Evolutionary conservation across 1,140 invertebrate genomes (phyloP), one percentile per base, ranked within the genome.

Genomic region (Neodiprion virginianus): DNA sequence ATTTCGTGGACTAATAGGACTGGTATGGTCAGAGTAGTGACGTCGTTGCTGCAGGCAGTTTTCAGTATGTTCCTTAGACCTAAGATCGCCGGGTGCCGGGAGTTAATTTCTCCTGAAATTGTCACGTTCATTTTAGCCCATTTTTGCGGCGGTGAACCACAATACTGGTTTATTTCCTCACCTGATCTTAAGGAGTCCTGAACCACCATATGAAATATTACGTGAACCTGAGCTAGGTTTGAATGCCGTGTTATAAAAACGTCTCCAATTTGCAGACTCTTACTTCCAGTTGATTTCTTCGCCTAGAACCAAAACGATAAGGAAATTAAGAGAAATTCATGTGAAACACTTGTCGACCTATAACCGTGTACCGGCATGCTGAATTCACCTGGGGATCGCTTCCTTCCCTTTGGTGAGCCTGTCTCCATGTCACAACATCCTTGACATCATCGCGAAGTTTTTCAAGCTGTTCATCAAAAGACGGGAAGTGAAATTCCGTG

Each of bases 181-280:
- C 91, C 91, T 72, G 91, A 91, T 84, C 89, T 88, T 17, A 93
- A 87, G 40, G 92, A 92, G 80, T 95, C 95, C 86, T 97, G 95
- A 1, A 93, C 92, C 0, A 99, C 94, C 79, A 99, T 92, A 85
- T 99, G 98, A 89, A 99, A 99, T 73, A 99, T 93, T 5, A 98
- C 93, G 89, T 99, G 97, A 66, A 96, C 95, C 85, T 98, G 95
- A 10, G 96, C 93, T 73, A 99, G 90, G 92, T 99, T 99, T 71
- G 97, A 99, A 92, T 99, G 98, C 76, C 93, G 92, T 5, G 97
- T 99, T 10, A 99, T 93, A 86, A 96, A 98, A 81, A 98, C 95
- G 89, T 99, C 98, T 7, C 98, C 98, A 0, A 94, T 92, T 85
- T 94, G 92, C 69, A 95, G 85, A 73, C 90, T 88, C 82, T 92